These are phyloP conservation scores for Terebella lapidaria DNA, from an alignment of 2,888 invertebrate genomes.

Conservation along the genomic window DNA sequence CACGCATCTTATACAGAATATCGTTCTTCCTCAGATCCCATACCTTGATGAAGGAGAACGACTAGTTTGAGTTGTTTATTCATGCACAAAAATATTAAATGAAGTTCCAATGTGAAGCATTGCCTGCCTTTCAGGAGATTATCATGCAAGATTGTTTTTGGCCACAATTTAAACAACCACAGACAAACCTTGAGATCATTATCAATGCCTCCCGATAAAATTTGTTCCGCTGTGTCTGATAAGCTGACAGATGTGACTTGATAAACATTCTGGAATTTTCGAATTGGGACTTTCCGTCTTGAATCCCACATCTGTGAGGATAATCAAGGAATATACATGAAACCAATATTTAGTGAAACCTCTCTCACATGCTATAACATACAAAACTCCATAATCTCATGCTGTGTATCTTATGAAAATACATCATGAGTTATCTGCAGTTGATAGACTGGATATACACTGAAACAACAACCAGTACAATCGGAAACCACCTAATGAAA, in stretches of 20 bases:
- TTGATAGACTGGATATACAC: too few species aligned
- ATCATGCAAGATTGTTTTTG: too few species aligned
- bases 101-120: not conserved
- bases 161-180: too few species aligned
- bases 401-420: too few species aligned
- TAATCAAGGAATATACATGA: too few species aligned
- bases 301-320: constrained; percentile 71
- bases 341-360: not conserved
- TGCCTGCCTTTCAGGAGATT: not conserved
- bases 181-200: constrained; percentile 92
- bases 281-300: constrained; percentile 73
- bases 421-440: too few species aligned
- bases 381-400: too few species aligned
- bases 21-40: constrained; percentile 94
- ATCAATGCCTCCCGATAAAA: constrained; percentile 92
- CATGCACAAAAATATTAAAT: not conserved
- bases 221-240: constrained; percentile 91
- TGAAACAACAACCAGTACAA: too few species aligned
- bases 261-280: constrained; percentile 57
- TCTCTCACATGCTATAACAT: not conserved
- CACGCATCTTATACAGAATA: constrained; percentile 73
- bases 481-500: too few species aligned
- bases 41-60: constrained; percentile 59
- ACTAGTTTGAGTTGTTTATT: too few species aligned
- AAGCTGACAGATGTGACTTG: constrained; percentile 67